Evolutionary conservation across 2,888 invertebrate species (phyloP).

Genomic region (Aphelenchoides bicaudatus): DNA sequence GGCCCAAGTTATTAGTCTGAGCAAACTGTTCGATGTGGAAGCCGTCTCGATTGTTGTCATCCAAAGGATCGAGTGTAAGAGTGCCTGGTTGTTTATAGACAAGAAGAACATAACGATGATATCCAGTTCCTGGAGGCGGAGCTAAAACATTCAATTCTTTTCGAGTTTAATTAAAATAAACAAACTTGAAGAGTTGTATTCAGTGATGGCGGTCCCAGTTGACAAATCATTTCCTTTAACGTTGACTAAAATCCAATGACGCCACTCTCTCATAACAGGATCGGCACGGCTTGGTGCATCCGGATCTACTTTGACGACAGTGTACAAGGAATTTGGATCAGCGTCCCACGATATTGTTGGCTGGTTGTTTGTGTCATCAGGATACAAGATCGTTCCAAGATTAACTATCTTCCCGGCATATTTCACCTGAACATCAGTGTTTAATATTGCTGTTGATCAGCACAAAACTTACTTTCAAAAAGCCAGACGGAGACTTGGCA

Average conservation of each 20-base stretch:
- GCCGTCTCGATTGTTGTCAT: conserved; percentile 65
- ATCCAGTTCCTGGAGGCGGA: conserved; percentile 73
- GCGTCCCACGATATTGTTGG: conserved; percentile 70
- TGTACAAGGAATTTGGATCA: conserved; percentile 67
- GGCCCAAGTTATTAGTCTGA: conserved; percentile 72
- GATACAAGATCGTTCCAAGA: too few relatives aligned
- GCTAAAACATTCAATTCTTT: too few relatives aligned
- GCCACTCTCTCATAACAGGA: conserved; percentile 77
- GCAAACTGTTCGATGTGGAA: conserved; percentile 74
- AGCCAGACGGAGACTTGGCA: too few relatives aligned
- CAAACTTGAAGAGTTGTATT: too few relatives aligned
- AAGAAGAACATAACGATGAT: conserved; percentile 75
- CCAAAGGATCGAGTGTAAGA: conserved; percentile 54
- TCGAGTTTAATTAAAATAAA: too few relatives aligned
- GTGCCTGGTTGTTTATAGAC: conserved; percentile 73
- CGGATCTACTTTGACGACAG: conserved; percentile 71
- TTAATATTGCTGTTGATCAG: too few relatives aligned
- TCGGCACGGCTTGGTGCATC: conserved; percentile 78
- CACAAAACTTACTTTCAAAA: too few relatives aligned
- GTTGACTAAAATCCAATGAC: conserved; percentile 82
- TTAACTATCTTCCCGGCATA: too few relatives aligned
- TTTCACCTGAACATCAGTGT: too few relatives aligned
- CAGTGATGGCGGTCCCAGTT: conserved; percentile 72
- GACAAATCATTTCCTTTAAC: conserved; percentile 71
- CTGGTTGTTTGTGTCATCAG: too few relatives aligned